Conservation (phyloP, 1,140 invertebrate species). For the Tetragonula clypearis region DNA sequence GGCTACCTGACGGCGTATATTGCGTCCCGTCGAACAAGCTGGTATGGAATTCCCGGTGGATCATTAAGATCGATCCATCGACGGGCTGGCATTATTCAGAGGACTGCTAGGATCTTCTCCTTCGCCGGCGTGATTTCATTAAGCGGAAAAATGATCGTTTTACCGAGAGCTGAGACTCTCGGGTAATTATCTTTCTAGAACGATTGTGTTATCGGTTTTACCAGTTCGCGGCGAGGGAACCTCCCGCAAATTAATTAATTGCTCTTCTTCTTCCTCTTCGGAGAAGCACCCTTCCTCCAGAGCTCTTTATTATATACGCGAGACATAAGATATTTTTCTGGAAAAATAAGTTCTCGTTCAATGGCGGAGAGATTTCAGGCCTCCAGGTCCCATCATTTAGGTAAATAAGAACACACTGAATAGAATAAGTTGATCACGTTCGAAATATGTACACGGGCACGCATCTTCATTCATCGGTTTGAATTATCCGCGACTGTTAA, state of each 20-base stretch:
- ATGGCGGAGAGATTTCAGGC: too few species aligned
- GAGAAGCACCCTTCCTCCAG: too few species aligned
- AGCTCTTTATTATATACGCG: background rate
- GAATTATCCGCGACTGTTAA: background rate
- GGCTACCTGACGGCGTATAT: conserved; percentile 54
- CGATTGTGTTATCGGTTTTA: background rate
- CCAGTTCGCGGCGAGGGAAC: background rate
- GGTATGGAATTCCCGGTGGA: conserved; percentile 19
- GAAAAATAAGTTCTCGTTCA: background rate
- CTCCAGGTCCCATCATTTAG: too few species aligned
- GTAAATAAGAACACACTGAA: background rate
- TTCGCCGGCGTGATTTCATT: background rate
- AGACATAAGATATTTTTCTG: background rate
- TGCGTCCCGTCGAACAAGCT: conserved; percentile 38
- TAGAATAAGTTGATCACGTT: background rate
- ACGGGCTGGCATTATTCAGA: background rate
- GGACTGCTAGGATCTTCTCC: background rate
- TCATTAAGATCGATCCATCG: conserved; percentile 33
- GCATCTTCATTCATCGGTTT: background rate
- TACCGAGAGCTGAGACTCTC: background rate
- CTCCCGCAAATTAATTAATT: background rate
- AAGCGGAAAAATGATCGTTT: background rate
- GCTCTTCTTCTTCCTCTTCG: background rate
- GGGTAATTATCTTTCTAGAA: background rate
- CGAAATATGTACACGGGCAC: background rate